Base-by-base conservation (phyloP, 1,140 invertebrate species). In the Drosophila hydei region DNA sequence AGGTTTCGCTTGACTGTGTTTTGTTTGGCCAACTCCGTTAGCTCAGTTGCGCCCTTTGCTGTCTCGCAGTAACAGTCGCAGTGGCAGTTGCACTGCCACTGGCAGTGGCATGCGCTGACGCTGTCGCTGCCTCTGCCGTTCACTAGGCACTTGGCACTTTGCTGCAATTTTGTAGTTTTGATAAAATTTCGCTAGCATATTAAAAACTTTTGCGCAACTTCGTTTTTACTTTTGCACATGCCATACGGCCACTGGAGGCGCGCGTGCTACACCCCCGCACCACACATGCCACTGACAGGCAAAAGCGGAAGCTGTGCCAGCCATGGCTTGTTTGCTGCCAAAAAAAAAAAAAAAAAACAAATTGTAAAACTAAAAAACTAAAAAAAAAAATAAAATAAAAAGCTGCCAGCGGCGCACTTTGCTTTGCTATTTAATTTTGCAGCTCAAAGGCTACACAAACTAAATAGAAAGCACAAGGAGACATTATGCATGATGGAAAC, bases 171-270 rank as follows among this genome's bases (percentile, higher is more conserved):
- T 88, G 83, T 88, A 88, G 84, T 88, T 88, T 88, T 88, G 83
- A 88, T 88, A 88, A 88, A 88, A 88, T 88, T 88, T 88, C 84
- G 83, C 84, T 88, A 88, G 83, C 83, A 88, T 88, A 88, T 88
- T 88, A 88, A 88, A 88, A 88, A 88, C 75, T 88, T 88, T 88
- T 88, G 72, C 75, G 72, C 84, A 88, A 88, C 75, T 88, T 88
- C 78, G 83, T 83, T 88, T 83, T 88, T 87, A 88, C 83, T 87
- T 87, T 88, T 87, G 59, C 81, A 87, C 83, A 87, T 88, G 78
- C 81, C 77, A 75, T 54, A 69, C 72, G 67, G 74, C 38, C 36
- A 42, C 36, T 36, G 21, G 40, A 42, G 40, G 21, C 33, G 59
- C 18, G 64, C 77, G 55, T 42, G 38, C 38, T 21, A 23, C 52